phyloP scores from a whole-genome alignment of 2,113 vertebrate genomes.

The Barnardius zonarius region DNA sequence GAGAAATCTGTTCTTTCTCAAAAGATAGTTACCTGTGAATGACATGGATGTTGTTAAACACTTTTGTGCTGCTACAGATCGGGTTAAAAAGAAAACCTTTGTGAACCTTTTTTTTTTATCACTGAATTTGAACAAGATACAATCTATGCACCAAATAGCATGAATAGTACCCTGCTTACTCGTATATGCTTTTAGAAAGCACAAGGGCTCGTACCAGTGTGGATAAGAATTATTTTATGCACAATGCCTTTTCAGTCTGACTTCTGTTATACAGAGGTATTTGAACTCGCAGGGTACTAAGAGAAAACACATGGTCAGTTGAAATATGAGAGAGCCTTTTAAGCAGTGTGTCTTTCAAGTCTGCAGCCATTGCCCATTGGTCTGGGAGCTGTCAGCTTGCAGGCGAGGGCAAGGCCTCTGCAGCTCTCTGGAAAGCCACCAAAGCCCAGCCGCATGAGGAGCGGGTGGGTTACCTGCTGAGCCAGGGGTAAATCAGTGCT shows the following conservation, averaged over 20 bases:
- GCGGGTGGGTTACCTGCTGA: background rate
- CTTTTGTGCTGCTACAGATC: conserved; percentile 27
- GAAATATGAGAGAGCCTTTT: conserved; percentile 69
- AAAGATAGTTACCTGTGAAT: conserved; percentile 31
- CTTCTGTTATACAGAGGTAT: conserved; percentile 68
- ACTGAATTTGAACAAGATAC: conserved; percentile 42
- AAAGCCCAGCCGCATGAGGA: accelerated
- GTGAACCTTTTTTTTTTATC: background rate
- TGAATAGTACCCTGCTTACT: background rate
- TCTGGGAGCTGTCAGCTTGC: conserved; percentile 13
- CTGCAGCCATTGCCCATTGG: conserved; percentile 54
- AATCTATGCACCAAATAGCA: background rate
- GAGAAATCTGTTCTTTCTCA: conserved; percentile 58
- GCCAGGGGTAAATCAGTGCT: background rate
- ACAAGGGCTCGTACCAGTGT: background rate
- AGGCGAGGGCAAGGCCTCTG: background rate
- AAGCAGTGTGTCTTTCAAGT: conserved; percentile 64
- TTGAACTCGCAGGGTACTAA: conserved; percentile 66
- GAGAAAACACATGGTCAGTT: conserved; percentile 70
- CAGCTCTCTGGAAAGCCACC: background rate
- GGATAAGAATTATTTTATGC: conserved; percentile 61
- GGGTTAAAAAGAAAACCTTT: conserved; percentile 47
- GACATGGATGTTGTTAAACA: conserved; percentile 33
- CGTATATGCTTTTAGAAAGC: background rate
- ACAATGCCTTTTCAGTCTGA: conserved; percentile 70